A percentile compares a stretch with the other conserved stretches of the same genome.
phyloP scores from a whole-genome alignment of 2,888 invertebrate genomes.

The Eucera pruinosa region DNA sequence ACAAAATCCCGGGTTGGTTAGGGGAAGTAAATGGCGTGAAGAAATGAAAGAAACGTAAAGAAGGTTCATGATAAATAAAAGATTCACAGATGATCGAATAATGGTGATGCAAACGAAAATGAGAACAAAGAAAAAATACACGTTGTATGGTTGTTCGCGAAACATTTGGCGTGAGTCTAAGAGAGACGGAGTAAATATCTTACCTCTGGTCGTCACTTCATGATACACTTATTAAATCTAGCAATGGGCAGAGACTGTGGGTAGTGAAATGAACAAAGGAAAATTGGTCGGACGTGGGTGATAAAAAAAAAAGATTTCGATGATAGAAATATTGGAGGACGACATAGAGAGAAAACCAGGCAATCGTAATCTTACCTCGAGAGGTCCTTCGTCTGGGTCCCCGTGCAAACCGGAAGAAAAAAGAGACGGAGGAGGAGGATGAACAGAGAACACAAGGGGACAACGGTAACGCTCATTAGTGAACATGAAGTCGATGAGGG shows the following conservation, averaged over 20 bases:
- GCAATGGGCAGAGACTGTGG: slow-evolving; percentile 23
- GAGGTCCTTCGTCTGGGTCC: slow-evolving; percentile 59
- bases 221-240: slow-evolving; percentile 53
- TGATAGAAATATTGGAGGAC: slow-evolving; percentile 27
- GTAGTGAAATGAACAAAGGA: slow-evolving; percentile 21
- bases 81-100: slow-evolving; percentile 10
- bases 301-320: slow-evolving; percentile 11
- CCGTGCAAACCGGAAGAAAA: slow-evolving; percentile 47
- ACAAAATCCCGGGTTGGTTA: slow-evolving; percentile 14
- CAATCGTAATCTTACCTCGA: slow-evolving; percentile 67
- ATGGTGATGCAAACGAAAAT: slow-evolving; percentile 19
- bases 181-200: slow-evolving; percentile 37
- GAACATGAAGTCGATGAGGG: slow-evolving; percentile 67
- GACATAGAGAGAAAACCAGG: slow-evolving; percentile 63
- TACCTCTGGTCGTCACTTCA: slow-evolving; percentile 53
- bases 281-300: not conserved
- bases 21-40: slow-evolving; percentile 7
- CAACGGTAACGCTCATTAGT: slow-evolving; percentile 64
- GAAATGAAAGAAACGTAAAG: slow-evolving; percentile 30
- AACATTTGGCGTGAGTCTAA: slow-evolving; percentile 2
- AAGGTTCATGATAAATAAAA: slow-evolving; percentile 16
- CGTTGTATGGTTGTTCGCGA: not conserved
- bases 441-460: slow-evolving; percentile 48
- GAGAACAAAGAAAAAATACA: slow-evolving; percentile 1
- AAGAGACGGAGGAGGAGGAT: slow-evolving; percentile 2